Percentiles rank a stretch among this genome's conserved stretches.
Evolutionary conservation across 2,113 vertebrate genomes (phyloP).

Genomic region (Bos taurus): ARS-UCD2.0 NC_037344.1:54237501-54238000

Average conservation of each 20-base stretch:
- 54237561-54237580: no score
- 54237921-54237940: background rate
- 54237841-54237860: slow-evolving; percentile 5
- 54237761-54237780: background rate
- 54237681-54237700: background rate
- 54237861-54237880: background rate
- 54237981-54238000: background rate
- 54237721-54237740: slow-evolving; percentile 6
- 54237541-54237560: no score
- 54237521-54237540: no score
- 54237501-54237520: no score
- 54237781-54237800: background rate
- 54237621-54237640: background rate
- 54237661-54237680: background rate
- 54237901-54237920: background rate
- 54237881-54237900: background rate
- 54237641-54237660: background rate
- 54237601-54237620: no score
- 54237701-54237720: background rate
- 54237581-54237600: no score
- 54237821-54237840: background rate
- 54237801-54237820: background rate
- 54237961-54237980: background rate
- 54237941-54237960: background rate
- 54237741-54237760: background rate